Evolutionary conservation across 1,140 invertebrate species (phyloP), one percentile per base, ranked within the genome.

Genomic region (Lepidotrigona ventralis): DNA sequence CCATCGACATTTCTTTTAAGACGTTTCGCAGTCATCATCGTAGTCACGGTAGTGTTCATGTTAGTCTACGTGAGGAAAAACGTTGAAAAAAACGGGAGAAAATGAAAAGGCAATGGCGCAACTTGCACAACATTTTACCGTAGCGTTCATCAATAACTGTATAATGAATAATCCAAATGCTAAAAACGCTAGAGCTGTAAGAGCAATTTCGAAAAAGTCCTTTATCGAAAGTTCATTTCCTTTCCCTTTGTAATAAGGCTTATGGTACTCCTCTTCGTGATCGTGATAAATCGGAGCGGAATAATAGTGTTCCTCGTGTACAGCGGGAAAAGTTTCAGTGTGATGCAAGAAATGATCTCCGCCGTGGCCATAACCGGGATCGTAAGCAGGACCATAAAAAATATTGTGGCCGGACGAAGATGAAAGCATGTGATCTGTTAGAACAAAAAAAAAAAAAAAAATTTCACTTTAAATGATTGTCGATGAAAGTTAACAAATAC

Each of bases 101-200:
- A 78, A n/a, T 74, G 14, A 70, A 66, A 53, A 79, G 26, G 21
- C 0, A 46, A n/a, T 46, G 21, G 14, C 12, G 29, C 12, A 63
- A 5, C 33, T 51, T 33, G 53, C 1, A 4, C 2, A 2, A 29
- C 53, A 60, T 14, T 54, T 1, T 86, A 94, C 93, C 91, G 92
- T 90, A 21, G 90, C 87, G 46, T 92, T 92, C 96, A 97, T 96
- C 1, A 97, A 93, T 11, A 97, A 94, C 90, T 97, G 97, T 56
- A 97, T 93, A 5, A 97, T 94, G 83, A 97, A 97, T 91, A 97
- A 95, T 64, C 96, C 96, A 90, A 97, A 97, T 0, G 97, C 96
- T n/a, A 97, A 89, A 88, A 96, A 97, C 0, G 97, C 97, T 15
- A 97, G 94, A 0, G 96, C 97, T 1, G 97, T 97, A 1, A 97